phyloP scores from a whole-genome alignment of 2,888 invertebrate genomes.

The Villa cingulata region DNA sequence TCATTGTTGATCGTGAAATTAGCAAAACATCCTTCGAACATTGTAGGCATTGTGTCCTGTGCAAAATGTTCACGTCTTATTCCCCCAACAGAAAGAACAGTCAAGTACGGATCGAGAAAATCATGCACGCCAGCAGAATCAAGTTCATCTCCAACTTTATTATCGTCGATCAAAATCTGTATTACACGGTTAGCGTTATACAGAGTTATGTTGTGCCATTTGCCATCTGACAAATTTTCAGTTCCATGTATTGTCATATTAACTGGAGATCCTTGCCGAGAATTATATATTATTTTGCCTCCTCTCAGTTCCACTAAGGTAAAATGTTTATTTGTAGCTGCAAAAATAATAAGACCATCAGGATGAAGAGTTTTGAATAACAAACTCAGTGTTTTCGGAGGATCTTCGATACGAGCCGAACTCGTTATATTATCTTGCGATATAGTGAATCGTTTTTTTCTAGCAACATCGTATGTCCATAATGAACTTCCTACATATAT shows the following conservation, averaged over 20 bases:
- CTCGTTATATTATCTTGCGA: slow-evolving; percentile 28
- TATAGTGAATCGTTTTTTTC: slow-evolving; percentile 31
- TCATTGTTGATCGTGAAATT: slow-evolving; percentile 83
- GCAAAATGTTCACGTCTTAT: slow-evolving; percentile 46
- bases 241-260: slow-evolving; percentile 65
- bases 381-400: slow-evolving; percentile 61
- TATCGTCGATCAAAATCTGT: slow-evolving; percentile 55
- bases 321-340: slow-evolving; percentile 76
- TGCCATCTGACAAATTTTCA: slow-evolving; percentile 58
- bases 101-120: slow-evolving; percentile 81
- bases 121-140: slow-evolving; percentile 80
- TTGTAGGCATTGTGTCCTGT: slow-evolving; percentile 41
- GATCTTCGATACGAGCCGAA: slow-evolving; percentile 32
- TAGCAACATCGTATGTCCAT: slow-evolving; percentile 41
- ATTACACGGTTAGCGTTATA: slow-evolving; percentile 56
- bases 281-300: slow-evolving; percentile 66
- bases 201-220: slow-evolving; percentile 80
- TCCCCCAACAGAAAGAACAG: slow-evolving; percentile 67
- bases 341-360: slow-evolving; percentile 71
- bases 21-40: slow-evolving; percentile 79
- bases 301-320: slow-evolving; percentile 65
- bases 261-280: slow-evolving; percentile 61
- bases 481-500: slow-evolving; percentile 60
- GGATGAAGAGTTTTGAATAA: slow-evolving; percentile 66
- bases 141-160: slow-evolving; percentile 66